phyloP scores from a whole-genome alignment of 2,888 invertebrate species.

The Apantesis nais region DNA sequence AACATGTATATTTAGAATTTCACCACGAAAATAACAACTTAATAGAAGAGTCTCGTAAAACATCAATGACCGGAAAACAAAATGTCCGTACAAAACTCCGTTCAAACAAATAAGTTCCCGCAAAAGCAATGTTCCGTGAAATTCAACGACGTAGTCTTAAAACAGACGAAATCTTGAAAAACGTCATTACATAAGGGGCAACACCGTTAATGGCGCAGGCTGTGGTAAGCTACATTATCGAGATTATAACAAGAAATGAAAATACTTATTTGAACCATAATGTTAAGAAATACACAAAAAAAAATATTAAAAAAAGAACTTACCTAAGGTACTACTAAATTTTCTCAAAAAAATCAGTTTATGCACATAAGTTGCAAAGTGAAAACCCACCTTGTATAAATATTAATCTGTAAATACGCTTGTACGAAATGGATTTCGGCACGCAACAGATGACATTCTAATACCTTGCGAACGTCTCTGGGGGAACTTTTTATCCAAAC shows the following conservation, averaged over 20 bases:
- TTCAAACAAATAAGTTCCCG: constrained; percentile 8
- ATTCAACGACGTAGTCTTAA: constrained; percentile 20
- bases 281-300: too few relatives aligned
- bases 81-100: constrained; percentile 16
- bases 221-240: neutral
- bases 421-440: constrained; percentile 22
- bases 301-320: neutral
- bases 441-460: constrained; percentile 42
- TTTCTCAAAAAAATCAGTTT: neutral
- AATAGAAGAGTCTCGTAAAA: constrained; percentile 2
- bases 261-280: neutral
- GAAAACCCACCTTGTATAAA: neutral
- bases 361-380: neutral
- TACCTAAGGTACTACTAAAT: neutral
- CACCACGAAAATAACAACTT: neutral
- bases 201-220: constrained; percentile 9
- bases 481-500: constrained; percentile 35
- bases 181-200: constrained; percentile 18
- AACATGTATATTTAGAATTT: neutral
- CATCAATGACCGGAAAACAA: constrained; percentile 13
- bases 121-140: constrained; percentile 26
- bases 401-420: neutral
- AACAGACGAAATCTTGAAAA: constrained; percentile 21
- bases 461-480: constrained; percentile 23
- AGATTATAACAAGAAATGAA: neutral